Evolutionary conservation across 2,797 vertebrate species (phyloP).

Genomic region (Anguilla pacifica): DNA sequence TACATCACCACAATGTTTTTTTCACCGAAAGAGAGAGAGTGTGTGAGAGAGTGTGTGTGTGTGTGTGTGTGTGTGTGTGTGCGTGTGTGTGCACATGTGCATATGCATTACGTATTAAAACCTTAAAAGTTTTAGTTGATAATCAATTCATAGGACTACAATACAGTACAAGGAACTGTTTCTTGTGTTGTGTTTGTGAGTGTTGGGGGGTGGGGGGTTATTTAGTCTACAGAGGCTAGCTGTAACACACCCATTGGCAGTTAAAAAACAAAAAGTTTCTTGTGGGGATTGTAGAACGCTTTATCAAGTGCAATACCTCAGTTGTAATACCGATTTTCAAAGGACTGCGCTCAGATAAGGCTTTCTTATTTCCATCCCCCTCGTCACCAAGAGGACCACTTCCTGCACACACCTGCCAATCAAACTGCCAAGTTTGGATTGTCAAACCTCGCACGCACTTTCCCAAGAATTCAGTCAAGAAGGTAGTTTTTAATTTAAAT

Average conservation of each 20-base stretch:
- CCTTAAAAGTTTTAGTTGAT: neutral
- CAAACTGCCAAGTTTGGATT: slow-evolving; percentile 2
- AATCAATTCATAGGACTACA: neutral
- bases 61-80: neutral
- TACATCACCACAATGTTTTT: neutral
- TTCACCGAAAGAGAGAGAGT: neutral
- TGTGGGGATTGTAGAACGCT: slow-evolving; percentile 7
- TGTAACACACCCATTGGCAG: neutral
- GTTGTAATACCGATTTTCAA: neutral
- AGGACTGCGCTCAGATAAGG: neutral
- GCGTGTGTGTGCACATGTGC: neutral
- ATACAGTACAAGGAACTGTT: neutral
- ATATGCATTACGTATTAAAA: neutral
- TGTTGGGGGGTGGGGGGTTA: neutral
- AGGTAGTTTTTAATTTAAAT: neutral
- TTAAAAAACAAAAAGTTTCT: neutral
- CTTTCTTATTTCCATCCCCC: slow-evolving; percentile 9
- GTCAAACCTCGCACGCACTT: neutral
- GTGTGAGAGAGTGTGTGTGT: too few species aligned
- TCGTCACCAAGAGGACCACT: neutral
- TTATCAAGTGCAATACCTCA: neutral
- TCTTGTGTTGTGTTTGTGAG: too few species aligned
- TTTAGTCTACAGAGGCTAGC: slow-evolving; percentile 3
- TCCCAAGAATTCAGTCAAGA: neutral
- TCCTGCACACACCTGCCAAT: neutral